These are phyloP conservation scores for Ramphastos sulfuratus DNA, from an alignment of 2,113 vertebrate species.

Conservation along the genomic window DNA sequence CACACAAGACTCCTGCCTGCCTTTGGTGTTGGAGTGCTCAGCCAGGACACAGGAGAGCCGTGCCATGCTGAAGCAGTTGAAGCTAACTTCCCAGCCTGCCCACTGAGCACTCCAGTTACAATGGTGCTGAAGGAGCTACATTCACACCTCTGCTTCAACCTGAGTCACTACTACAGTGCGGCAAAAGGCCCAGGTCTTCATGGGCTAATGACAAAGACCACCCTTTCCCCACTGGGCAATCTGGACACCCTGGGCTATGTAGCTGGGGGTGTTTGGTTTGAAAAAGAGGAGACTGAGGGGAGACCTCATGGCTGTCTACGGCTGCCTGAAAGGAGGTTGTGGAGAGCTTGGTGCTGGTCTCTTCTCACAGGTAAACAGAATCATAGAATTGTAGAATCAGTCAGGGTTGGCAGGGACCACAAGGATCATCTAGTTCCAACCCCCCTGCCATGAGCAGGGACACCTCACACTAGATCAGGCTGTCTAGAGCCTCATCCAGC, in stretches of 20 bases:
- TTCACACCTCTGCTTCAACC: background rate
- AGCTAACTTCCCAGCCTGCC: background rate
- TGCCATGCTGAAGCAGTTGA: background rate
- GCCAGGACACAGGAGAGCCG: background rate
- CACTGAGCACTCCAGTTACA: background rate
- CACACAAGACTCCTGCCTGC: background rate
- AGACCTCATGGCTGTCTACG: too few species aligned
- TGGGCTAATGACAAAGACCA: background rate
- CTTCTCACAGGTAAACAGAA: too few species aligned
- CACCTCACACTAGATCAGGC: too few species aligned
- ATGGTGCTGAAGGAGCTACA: rapidly evolving
- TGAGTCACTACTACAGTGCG: background rate
- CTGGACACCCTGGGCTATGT: background rate
- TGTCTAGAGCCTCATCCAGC: too few species aligned
- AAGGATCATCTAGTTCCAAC: too few species aligned
- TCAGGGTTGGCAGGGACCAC: too few species aligned
- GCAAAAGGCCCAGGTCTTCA: background rate
- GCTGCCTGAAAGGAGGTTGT: too few species aligned
- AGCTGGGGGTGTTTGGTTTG: too few species aligned
- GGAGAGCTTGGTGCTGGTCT: too few species aligned
- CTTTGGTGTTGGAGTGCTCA: background rate
- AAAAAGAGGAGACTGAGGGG: too few species aligned
- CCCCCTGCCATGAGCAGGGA: too few species aligned
- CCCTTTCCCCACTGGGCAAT: background rate
- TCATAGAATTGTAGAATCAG: too few species aligned